Percentiles rank a stretch among this genome's conserved stretches.
Conservation (phyloP, 2,113 vertebrate genomes). For the western clawed frog (Xenopus tropicalis) region UCB_Xtro_10.0 CM004443.2:159638001-159638500, state of each 20-base stretch:
- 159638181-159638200: constrained; percentile 22
- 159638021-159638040: constrained; percentile 38
- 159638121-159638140: constrained; percentile 38
- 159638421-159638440: no score
- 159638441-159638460: no score
- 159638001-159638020: constrained; percentile 12
- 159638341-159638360: no score
- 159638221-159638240: constrained; percentile 31
- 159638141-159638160: constrained; percentile 37
- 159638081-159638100: constrained; percentile 42
- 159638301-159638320: no score
- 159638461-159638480: no score
- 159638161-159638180: constrained; percentile 35
- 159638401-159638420: no score
- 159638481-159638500: no score
- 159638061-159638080: constrained; percentile 38
- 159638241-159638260: constrained; percentile 7
- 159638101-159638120: constrained; percentile 34
- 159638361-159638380: no score
- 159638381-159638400: no score
- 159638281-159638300: no score
- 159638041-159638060: background rate
- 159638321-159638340: no score
- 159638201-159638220: constrained; percentile 23
- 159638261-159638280: background rate